Base-by-base conservation (phyloP, 2,888 invertebrate genomes). In the Microplitis manilae region DNA sequence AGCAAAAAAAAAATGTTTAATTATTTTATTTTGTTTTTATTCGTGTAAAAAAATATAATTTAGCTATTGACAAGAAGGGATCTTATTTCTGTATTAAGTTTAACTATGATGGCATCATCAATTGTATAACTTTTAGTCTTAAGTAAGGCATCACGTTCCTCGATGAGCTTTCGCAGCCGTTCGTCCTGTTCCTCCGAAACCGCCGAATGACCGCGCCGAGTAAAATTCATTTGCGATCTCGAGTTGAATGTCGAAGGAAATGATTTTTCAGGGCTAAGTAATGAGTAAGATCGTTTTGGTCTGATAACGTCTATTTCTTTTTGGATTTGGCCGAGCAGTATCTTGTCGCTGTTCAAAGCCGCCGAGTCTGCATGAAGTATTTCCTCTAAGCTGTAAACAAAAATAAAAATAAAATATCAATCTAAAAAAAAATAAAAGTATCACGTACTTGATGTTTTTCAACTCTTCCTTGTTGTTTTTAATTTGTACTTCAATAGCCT, bases 81-180 rank as follows among this genome's bases (percentile, higher is more conserved):
- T 78, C 91, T 87, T 79, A 93, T 93, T 83, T 93, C 92, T 13
- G 90, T 89, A 83, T 92, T 92, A 65, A 93, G 88, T 80, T 91
- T 91, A 62, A 90, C 88, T 60, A 93, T 88, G 1, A 89, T 78
- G 0, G 86, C 86, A 81, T 93, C 92, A 65, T 93, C 91, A 0
- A 90, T 91, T 2, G 85, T 89, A 68, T 89, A 89, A 77, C 85
- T 88, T 60, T 91, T 91, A n/a, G 91, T 89, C 64, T 90, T 90
- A 5, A 92, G 86, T 8, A 93, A 89, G 2, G 86, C 82, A 78
- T 92, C 92, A 1, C 92, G 90, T 82, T 92, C 91, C 4, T 90
- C 89, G 73, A 91, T 91, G 20, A 93, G 83, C 39, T 90, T 90
- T 69, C 89, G 90, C 13, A 92, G 83, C 76, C 90, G 90, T 30